These are phyloP conservation scores for Zeugodacus cucurbitae DNA, from an alignment of 1,140 invertebrate genomes.

Conservation along the genomic window DNA sequence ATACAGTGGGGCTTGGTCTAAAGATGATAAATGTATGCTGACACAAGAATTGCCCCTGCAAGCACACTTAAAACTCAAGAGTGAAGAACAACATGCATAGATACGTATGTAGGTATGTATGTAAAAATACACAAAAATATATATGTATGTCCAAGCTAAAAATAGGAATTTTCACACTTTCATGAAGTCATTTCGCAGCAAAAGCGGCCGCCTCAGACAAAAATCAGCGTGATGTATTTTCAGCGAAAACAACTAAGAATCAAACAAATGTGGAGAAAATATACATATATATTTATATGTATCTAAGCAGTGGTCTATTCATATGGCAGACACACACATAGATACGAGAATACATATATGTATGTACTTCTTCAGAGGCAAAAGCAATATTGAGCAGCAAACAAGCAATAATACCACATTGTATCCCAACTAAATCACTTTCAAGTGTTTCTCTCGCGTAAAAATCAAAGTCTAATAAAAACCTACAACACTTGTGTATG, in stretches of 20 bases:
- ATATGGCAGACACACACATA: background rate
- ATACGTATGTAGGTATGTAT: background rate
- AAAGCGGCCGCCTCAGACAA: background rate
- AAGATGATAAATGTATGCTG: too few species aligned
- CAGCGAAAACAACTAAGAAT: background rate
- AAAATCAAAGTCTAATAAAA: background rate
- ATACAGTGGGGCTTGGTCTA: too few species aligned
- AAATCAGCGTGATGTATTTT: background rate
- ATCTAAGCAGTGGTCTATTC: background rate
- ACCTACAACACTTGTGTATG: background rate
- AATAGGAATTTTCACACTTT: constrained; percentile 8
- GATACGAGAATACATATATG: background rate
- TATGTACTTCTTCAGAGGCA: too few species aligned
- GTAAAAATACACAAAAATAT: background rate
- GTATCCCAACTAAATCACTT: background rate
- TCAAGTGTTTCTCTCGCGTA: background rate
- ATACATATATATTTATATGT: background rate
- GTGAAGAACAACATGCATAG: background rate
- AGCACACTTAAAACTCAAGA: too few species aligned
- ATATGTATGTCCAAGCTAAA: too few species aligned
- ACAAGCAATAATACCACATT: background rate
- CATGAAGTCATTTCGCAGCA: background rate
- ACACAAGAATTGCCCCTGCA: too few species aligned
- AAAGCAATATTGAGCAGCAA: background rate
- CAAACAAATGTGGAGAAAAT: background rate